A percentile compares a stretch with the other conserved stretches of the same genome.
Conservation (phyloP, 2,888 invertebrate genomes). For the Cataglyphis altisquamis region DNA sequence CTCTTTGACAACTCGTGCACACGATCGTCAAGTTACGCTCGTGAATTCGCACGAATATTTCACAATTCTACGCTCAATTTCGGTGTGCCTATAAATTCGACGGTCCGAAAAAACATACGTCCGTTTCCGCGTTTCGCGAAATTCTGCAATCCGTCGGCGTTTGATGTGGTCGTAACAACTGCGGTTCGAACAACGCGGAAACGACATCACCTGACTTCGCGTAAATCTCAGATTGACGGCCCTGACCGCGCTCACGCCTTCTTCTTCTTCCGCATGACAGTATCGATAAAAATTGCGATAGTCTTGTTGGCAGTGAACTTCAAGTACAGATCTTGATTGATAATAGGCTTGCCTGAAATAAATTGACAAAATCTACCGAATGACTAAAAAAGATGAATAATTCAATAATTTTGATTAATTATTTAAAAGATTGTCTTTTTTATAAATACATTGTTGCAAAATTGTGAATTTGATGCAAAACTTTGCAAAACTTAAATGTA, state of each 20-base stretch:
- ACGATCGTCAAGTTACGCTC: conserved; percentile 62
- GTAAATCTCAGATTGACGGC: conserved; percentile 50
- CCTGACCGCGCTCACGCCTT: conserved; percentile 9
- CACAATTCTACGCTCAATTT: conserved; percentile 68
- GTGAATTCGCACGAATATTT: conserved; percentile 64
- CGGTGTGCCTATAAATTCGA: conserved; percentile 66
- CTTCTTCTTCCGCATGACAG: conserved; percentile 28
- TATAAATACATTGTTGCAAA: not conserved
- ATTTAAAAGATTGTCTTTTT: not conserved
- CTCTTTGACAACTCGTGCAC: conserved; percentile 54
- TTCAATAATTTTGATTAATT: not conserved
- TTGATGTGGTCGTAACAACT: conserved; percentile 63
- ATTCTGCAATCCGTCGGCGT: conserved; percentile 61
- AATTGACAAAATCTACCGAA: not conserved
- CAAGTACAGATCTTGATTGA: not conserved
- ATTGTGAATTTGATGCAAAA: not conserved
- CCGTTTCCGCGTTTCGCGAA: conserved; percentile 59
- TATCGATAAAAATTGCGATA: conserved; percentile 31
- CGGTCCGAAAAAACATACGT: conserved; percentile 23
- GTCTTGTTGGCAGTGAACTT: not conserved
- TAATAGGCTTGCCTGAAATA: not conserved
- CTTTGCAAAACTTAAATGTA: not conserved
- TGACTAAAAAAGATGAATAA: not conserved
- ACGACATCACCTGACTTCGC: conserved; percentile 33
- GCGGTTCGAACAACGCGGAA: conserved; percentile 54